Percentiles rank a stretch among this genome's conserved stretches.
Evolutionary conservation across 2,888 invertebrate genomes (phyloP).

Genomic region (Tillus elongatus): DNA sequence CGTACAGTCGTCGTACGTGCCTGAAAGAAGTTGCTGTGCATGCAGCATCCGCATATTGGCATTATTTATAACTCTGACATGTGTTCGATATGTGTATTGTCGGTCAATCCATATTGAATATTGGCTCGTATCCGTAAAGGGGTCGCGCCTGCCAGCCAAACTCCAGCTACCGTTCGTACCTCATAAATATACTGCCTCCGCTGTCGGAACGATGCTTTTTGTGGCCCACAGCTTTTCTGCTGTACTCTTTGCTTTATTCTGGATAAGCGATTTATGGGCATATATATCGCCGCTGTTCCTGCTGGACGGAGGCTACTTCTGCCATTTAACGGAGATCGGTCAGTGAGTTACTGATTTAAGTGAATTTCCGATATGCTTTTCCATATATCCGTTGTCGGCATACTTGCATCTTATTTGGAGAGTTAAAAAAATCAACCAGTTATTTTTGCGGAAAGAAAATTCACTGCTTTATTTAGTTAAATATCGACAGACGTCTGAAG

Average conservation of each 20-base stretch:
- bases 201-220: conserved; percentile 30
- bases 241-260: conserved; percentile 20
- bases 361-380: too few species aligned
- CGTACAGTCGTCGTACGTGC: too few species aligned
- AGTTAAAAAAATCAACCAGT: too few species aligned
- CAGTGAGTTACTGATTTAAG: too few species aligned
- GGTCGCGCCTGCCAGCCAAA: not conserved
- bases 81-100: conserved; percentile 42
- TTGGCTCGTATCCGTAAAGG: too few species aligned
- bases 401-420: too few species aligned
- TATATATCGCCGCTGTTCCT: conserved; percentile 30
- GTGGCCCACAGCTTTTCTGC: conserved; percentile 25
- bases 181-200: conserved; percentile 35
- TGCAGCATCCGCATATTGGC: conserved; percentile 35
- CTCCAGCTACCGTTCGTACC: conserved; percentile 28
- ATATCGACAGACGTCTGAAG: too few species aligned
- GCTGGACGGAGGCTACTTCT: too few species aligned
- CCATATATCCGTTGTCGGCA: too few species aligned
- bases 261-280: conserved; percentile 37
- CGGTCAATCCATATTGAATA: conserved; percentile 37
- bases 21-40: conserved; percentile 27
- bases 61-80: conserved; percentile 41
- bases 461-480: too few species aligned
- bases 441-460: too few species aligned
- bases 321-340: too few species aligned